Percentiles rank a stretch among this genome's conserved stretches.
Conservation (phyloP, 2,888 invertebrate genomes). For the Drosophila paramelanica region DNA sequence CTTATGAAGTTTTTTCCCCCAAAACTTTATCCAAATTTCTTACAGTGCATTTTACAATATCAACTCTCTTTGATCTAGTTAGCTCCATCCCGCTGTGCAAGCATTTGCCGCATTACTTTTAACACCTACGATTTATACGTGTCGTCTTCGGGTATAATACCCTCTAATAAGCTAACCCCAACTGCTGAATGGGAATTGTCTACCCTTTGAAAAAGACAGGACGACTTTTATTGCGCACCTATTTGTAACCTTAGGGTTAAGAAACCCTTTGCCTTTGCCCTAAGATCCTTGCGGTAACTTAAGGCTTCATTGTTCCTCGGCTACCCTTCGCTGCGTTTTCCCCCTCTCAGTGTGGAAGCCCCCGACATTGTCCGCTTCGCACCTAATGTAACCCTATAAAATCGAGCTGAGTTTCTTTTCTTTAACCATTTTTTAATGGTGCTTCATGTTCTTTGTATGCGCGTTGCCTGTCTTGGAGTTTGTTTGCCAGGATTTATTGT, state of each 20-base stretch:
- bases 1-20: too few species aligned
- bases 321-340: conserved; percentile 24
- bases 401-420: conserved; percentile 42
- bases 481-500: conserved; percentile 69
- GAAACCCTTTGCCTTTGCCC: conserved; percentile 33
- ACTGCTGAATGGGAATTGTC: background rate
- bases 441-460: conserved; percentile 49
- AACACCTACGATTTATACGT: conserved; percentile 63
- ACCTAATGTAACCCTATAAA: conserved; percentile 67
- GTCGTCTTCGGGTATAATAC: conserved; percentile 26
- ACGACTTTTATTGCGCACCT: conserved; percentile 57
- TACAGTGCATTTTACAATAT: background rate
- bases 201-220: conserved; percentile 21
- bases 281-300: conserved; percentile 58
- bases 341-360: conserved; percentile 4
- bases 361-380: conserved; percentile 44
- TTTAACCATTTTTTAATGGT: conserved; percentile 65
- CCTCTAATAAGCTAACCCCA: conserved; percentile 13
- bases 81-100: conserved; percentile 2
- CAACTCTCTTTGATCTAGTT: background rate
- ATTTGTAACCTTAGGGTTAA: conserved; percentile 26
- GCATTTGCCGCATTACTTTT: conserved; percentile 52
- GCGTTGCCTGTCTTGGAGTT: conserved; percentile 30
- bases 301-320: conserved; percentile 43
- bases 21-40: background rate